Base-by-base conservation (phyloP, 2,113 vertebrate species). In the Plecturocebus donacophilus region DNA sequence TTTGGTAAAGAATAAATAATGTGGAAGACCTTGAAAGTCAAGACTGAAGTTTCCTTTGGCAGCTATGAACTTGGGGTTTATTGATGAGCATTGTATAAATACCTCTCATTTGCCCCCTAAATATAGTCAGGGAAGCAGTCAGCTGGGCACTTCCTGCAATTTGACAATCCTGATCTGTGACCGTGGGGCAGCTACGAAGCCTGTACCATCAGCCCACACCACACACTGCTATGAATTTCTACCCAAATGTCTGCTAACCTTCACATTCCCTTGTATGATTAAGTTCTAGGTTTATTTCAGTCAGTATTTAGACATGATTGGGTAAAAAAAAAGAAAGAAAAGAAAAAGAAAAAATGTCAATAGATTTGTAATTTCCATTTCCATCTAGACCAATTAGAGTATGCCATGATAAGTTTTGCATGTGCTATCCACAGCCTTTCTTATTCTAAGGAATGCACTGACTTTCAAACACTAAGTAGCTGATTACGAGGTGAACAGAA, bases 61-160 rank as follows among this genome's bases (percentile, higher is more conserved):
- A 98, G 95, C 97, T 94, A 96, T 95, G 93, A 98, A 97, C 93
- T 83, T 81, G 7, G 73, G 52, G 89, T 82, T 92, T 97, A 96
- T 93, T 97, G 97, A 96, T 94, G 95, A 95, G 80, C 79, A 73
- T 97, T 96, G 97, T 99, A 98, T 98, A 98, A 98, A 98, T 98
- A 99, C 98, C 64, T 92, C 94, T 94, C 82, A 98, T 76, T 94
- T 96, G 38, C 92, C 82, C 91, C 97, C 94, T 98, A 98, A 98
- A 98, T 98, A 98, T 96, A 98, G 97, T 88, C 86, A 96, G 9
- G 42, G 87, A 98, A 98, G 87, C 61, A 96, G 84, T 80, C 95
- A 97, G 97, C 94, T 97, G 98, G 95, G 96, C 95, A 97, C 97
- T 98, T 98, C 96, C 97, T 96, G 92, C 96, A 98, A 98, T 98